Evolutionary conservation across 1,140 invertebrate genomes (phyloP), one percentile per base, ranked within the genome.

Genomic region (Drosophila melanica): DNA sequence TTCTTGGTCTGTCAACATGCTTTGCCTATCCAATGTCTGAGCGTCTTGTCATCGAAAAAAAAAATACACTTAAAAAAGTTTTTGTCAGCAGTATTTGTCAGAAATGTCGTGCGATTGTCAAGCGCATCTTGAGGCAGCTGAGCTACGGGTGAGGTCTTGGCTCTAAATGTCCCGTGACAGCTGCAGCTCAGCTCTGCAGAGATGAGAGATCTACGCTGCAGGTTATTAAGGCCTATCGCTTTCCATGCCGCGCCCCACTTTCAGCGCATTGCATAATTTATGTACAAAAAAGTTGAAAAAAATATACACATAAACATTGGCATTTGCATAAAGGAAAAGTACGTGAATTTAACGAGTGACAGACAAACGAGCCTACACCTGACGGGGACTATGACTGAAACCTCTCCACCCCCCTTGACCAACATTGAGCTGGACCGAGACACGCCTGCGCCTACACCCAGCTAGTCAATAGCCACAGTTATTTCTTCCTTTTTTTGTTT

Each of bases 301-400:
- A 47, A 16, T 60, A 27, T 30, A 75, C 72, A 75, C 50, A 51
- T 27, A 5, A 35, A 35, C 66, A 68, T 35, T 64, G 50, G 45
- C 68, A 86, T 86, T 86, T 87, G 68, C 84, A 86, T 86, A 86
- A 86, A 86, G 75, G 82, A 86, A 86, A 86, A 80, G 82, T 77
- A 87, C 72, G 44, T 69, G 53, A 70, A 78, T 87, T 75, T 76
- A 81, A 64, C 75, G 71, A 79, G 70, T 86, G 81, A 81, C 82
- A 81, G 81, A 86, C 81, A 86, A 86, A 82, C 79, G 79, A 87
- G 81, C 71, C 75, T 81, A 79, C 77, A 86, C 82, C 82, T 86
- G 82, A 79, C 63, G 74, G 64, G 55, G 63, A 75, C 58, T 65
- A 57, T 70, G 59, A 57, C 35, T 55, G 44, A 45, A 57, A 37